A percentile compares a stretch with the other conserved stretches of the same genome.
Conservation (phyloP, 2,888 invertebrate genomes). For the Acronicta aceris region DNA sequence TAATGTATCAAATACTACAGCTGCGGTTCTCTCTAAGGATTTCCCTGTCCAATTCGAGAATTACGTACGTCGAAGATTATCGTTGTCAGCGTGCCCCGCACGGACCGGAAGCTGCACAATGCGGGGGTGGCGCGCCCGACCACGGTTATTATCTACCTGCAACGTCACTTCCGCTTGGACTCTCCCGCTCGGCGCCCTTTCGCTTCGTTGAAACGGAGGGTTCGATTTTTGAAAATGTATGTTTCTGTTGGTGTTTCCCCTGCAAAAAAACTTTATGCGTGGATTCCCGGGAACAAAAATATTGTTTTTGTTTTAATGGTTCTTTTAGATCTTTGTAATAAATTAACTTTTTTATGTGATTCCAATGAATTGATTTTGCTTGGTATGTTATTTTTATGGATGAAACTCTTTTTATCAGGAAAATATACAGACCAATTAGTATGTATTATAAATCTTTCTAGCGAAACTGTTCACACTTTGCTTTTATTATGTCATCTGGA, state of each 20-base stretch:
- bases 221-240: constrained; percentile 65
- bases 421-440: too few relatives aligned
- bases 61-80: constrained; percentile 86
- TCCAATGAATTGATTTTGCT: constrained; percentile 10
- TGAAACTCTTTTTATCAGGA: too few relatives aligned
- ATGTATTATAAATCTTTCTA: too few relatives aligned
- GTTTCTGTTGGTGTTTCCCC: constrained; percentile 48
- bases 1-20: background rate
- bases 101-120: constrained; percentile 83
- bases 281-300: constrained; percentile 32
- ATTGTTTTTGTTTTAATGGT: constrained; percentile 44
- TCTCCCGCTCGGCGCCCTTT: constrained; percentile 59
- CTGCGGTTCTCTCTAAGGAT: constrained; percentile 57
- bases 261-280: constrained; percentile 47
- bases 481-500: too few relatives aligned
- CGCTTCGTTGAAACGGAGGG: constrained; percentile 56
- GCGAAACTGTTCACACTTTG: too few relatives aligned
- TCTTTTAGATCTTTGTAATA: constrained; percentile 15
- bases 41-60: constrained; percentile 75
- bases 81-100: constrained; percentile 72
- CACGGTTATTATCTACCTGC: constrained; percentile 84
- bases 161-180: constrained; percentile 82
- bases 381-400: constrained; percentile 7
- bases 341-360: constrained; percentile 10
- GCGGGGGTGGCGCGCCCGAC: constrained; percentile 71